Evolutionary conservation across 2,888 invertebrate genomes (phyloP).

Genomic region (Myopa testacea): DNA sequence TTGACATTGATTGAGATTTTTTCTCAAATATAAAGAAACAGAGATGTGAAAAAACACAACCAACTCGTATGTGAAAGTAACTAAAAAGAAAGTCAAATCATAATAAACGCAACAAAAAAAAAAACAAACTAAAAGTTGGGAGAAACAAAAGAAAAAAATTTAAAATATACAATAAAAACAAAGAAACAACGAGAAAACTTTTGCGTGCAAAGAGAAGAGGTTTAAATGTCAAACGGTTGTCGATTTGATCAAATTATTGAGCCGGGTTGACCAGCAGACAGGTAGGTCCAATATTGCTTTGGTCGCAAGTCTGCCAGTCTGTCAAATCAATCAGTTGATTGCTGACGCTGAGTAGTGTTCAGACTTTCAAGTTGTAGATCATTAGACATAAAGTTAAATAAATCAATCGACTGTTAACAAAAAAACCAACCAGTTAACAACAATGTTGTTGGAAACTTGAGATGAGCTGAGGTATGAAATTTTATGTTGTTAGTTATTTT

Average conservation of each 20-base stretch:
- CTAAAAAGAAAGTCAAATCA: conserved; percentile 22
- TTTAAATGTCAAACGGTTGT: conserved; percentile 28
- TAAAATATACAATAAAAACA: neutral
- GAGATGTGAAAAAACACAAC: conserved; percentile 1
- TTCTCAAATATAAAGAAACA: neutral
- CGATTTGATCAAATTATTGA: conserved; percentile 18
- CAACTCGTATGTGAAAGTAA: conserved; percentile 16
- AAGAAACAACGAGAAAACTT: neutral
- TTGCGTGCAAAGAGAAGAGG: neutral
- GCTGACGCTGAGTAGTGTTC: neutral
- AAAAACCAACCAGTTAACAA: too few species aligned
- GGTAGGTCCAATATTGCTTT: neutral
- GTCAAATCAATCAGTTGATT: conserved; percentile 26
- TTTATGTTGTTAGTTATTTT: too few species aligned
- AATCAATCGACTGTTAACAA: neutral
- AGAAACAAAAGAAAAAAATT: neutral
- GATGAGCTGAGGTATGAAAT: too few species aligned
- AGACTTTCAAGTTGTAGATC: neutral
- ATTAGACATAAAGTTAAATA: neutral
- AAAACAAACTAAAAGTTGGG: neutral
- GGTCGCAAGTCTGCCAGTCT: conserved; percentile 10
- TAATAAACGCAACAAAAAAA: neutral
- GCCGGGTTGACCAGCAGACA: neutral
- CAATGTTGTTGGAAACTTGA: too few species aligned
- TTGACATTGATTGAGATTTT: too few species aligned